These are phyloP conservation scores for Drosophila subsilvestris DNA, from an alignment of 2,888 invertebrate genomes.

Conservation along the genomic window DNA sequence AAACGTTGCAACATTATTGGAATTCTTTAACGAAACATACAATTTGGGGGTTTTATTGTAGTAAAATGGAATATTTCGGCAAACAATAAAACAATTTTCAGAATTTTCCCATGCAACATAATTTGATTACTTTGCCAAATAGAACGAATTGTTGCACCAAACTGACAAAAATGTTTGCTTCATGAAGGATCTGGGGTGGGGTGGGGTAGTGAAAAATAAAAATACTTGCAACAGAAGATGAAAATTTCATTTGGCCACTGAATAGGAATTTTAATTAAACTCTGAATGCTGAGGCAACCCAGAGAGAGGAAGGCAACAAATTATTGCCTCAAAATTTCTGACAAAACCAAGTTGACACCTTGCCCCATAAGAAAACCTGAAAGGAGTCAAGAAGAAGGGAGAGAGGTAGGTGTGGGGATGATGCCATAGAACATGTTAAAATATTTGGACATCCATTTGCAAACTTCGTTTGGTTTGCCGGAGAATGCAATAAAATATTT, in stretches of 20 bases:
- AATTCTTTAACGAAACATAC: neutral
- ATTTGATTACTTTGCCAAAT: slow-evolving; percentile 42
- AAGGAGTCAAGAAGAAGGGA: neutral
- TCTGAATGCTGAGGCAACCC: slow-evolving; percentile 31
- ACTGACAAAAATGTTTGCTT: slow-evolving; percentile 22
- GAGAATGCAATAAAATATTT: slow-evolving; percentile 73
- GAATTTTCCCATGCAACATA: slow-evolving; percentile 23
- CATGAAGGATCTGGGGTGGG: neutral
- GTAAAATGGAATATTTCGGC: slow-evolving; percentile 11
- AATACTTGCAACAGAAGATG: slow-evolving; percentile 7
- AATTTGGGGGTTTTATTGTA: slow-evolving; percentile 12
- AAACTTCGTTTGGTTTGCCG: slow-evolving; percentile 31
- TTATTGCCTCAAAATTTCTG: slow-evolving; percentile 57
- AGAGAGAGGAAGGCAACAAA: slow-evolving; percentile 32
- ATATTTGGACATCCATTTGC: slow-evolving; percentile 36
- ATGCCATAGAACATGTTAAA: slow-evolving; percentile 17
- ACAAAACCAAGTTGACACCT: slow-evolving; percentile 6
- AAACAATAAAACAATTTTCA: slow-evolving; percentile 33
- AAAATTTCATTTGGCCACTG: slow-evolving; percentile 49
- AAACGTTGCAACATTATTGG: neutral
- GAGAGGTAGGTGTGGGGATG: neutral
- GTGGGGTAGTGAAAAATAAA: neutral
- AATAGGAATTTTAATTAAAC: slow-evolving; percentile 72
- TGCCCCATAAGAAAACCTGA: neutral
- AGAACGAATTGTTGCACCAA: slow-evolving; percentile 4